A percentile compares a stretch with the other conserved stretches of the same genome.
These are phyloP conservation scores for Epinephelus cyanopodus DNA, from an alignment of 2,113 vertebrate species.

Conservation along the genomic window DNA sequence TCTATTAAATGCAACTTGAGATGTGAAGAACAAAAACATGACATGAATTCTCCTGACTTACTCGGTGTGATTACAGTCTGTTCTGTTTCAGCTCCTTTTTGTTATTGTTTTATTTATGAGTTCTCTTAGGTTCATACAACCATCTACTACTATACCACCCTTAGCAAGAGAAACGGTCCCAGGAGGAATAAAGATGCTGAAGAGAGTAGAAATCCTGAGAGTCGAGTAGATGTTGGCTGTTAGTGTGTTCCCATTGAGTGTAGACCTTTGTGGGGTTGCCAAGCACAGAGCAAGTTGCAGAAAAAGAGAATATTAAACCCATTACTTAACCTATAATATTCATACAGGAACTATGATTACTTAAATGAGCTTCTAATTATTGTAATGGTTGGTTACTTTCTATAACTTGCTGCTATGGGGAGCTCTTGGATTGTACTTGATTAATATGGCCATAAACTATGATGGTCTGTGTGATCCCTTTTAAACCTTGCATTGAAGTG, in stretches of 20 bases:
- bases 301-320: conserved; percentile 36
- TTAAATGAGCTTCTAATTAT: conserved; percentile 29
- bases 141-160: neutral
- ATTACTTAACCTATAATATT: conserved; percentile 40
- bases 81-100: too few species aligned
- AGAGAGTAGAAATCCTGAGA: neutral
- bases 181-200: neutral
- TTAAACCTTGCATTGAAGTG: too few species aligned
- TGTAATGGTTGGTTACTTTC: conserved; percentile 27
- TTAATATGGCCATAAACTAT: conserved; percentile 35
- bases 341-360: conserved; percentile 23
- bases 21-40: neutral
- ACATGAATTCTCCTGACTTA: neutral
- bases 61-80: neutral
- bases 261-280: neutral
- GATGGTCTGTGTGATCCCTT: neutral
- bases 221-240: neutral
- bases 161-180: neutral
- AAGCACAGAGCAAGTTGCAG: neutral
- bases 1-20: neutral
- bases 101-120: neutral
- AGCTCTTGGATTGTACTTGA: conserved; percentile 31
- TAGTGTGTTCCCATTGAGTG: neutral
- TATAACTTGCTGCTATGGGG: conserved; percentile 27
- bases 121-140: neutral